Conservation (phyloP, 37 sponge, comb jelly and placozoan species). For the Eunapius fragilis region DNA sequence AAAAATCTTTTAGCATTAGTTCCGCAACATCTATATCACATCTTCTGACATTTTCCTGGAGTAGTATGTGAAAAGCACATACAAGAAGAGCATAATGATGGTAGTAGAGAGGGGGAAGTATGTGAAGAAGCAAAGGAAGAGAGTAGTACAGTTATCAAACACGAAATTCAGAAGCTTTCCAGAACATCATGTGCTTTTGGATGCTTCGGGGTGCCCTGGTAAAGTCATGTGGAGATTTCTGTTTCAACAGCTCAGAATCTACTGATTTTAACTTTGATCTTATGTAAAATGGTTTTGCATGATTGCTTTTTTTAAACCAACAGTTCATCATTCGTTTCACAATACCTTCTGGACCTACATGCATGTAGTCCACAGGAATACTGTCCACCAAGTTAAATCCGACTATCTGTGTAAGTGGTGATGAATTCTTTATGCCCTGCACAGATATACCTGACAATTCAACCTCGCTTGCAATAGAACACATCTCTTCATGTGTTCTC, state of each 20-base stretch:
- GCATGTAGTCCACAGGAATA: background rate
- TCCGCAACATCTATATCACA: background rate
- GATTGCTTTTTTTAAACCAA: background rate
- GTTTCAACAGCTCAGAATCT: background rate
- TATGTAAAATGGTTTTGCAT: too few species aligned
- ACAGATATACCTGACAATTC: background rate
- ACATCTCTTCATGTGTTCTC: background rate
- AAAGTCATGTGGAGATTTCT: slow-evolving; percentile 12
- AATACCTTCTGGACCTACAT: slow-evolving; percentile 14
- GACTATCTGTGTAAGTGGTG: too few species aligned
- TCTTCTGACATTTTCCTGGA: background rate
- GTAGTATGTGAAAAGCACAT: slow-evolving; percentile 3
- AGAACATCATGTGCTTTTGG: background rate
- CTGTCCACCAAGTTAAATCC: too few species aligned
- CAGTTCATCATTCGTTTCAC: background rate
- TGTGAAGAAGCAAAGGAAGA: background rate
- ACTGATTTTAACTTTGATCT: background rate
- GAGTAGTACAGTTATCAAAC: background rate
- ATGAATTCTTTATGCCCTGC: background rate
- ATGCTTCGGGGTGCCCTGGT: slow-evolving; percentile 6
- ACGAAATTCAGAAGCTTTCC: slow-evolving; percentile 14
- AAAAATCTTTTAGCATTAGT: slow-evolving; percentile 3
- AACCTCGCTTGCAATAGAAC: background rate
- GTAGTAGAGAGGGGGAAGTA: slow-evolving; percentile 5
- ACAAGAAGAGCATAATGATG: slow-evolving; percentile 19